Evolutionary conservation across 2,888 invertebrate species (phyloP).

Genomic region (Danaus chrysippus): DNA sequence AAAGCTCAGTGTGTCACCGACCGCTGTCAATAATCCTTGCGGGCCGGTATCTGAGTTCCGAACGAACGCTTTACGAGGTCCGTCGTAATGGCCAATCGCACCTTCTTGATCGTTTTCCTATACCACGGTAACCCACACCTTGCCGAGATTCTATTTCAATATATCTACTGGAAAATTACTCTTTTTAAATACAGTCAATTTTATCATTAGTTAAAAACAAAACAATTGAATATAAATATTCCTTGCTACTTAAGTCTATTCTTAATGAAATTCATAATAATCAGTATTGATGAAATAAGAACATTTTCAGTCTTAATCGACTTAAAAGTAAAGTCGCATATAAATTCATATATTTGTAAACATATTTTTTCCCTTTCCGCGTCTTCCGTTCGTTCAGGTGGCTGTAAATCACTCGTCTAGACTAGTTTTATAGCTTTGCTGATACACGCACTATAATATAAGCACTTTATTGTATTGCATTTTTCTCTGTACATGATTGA

Average conservation of each 20-base stretch:
- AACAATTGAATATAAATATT: too few species aligned
- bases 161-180: background rate
- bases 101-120: constrained; percentile 47
- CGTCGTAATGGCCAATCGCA: constrained; percentile 54
- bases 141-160: background rate
- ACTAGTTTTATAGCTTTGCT: constrained; percentile 62
- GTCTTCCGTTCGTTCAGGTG: constrained; percentile 52
- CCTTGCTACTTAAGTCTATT: too few species aligned
- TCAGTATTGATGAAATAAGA: too few species aligned
- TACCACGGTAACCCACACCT: constrained; percentile 30
- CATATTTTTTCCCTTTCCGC: constrained; percentile 37
- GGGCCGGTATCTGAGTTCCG: constrained; percentile 55
- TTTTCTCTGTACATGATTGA: constrained; percentile 36
- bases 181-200: background rate
- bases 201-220: too few species aligned
- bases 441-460: constrained; percentile 61
- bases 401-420: constrained; percentile 71
- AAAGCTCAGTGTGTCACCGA: constrained; percentile 32
- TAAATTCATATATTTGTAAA: constrained; percentile 29
- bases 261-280: too few species aligned
- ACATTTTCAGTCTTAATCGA: too few species aligned
- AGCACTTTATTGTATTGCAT: constrained; percentile 52
- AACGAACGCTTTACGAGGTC: constrained; percentile 53
- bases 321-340: constrained; percentile 18
- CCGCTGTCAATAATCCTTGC: constrained; percentile 46